These are phyloP conservation scores for Cydia splendana DNA, from an alignment of 1,140 invertebrate genomes.

Conservation along the genomic window DNA sequence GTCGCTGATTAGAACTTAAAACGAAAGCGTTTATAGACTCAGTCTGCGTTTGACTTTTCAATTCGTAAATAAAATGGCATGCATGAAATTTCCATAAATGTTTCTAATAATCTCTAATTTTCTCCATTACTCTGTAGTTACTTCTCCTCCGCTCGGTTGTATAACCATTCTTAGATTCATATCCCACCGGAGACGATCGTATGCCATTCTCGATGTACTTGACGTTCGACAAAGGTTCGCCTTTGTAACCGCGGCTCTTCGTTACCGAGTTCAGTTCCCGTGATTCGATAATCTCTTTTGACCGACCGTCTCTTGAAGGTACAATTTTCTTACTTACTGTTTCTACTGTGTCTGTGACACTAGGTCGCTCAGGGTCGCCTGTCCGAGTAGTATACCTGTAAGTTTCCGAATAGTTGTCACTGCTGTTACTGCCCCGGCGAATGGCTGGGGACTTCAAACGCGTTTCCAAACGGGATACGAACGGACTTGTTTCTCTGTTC, in stretches of 20 bases:
- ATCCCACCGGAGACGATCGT: conserved; percentile 63
- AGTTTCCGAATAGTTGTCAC: conserved; percentile 86
- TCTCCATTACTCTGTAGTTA: conserved; percentile 76
- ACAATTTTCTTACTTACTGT: conserved; percentile 84
- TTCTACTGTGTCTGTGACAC: conserved; percentile 84
- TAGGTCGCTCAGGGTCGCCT: conserved; percentile 82
- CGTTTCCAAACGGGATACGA: conserved; percentile 70
- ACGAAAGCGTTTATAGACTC: conserved; percentile 59
- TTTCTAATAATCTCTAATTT: conserved; percentile 76
- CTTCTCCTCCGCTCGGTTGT: conserved; percentile 70
- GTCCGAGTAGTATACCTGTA: conserved; percentile 84
- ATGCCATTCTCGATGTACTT: conserved; percentile 78
- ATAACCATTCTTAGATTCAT: conserved; percentile 67
- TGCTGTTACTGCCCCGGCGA: conserved; percentile 82
- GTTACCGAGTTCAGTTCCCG: conserved; percentile 85
- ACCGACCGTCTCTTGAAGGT: conserved; percentile 81
- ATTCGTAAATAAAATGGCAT: conserved; percentile 46
- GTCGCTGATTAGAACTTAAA: conserved; percentile 49
- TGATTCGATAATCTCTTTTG: conserved; percentile 84
- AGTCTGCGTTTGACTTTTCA: conserved; percentile 65
- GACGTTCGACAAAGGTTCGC: conserved; percentile 66
- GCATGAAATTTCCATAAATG: conserved; percentile 6
- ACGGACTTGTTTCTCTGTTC: conserved; percentile 74
- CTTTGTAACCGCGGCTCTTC: conserved; percentile 81
- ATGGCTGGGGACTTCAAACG: conserved; percentile 71